Evolutionary conservation across 2,797 vertebrate species (phyloP).

Genomic region (Urosaurus nigricauda): DNA sequence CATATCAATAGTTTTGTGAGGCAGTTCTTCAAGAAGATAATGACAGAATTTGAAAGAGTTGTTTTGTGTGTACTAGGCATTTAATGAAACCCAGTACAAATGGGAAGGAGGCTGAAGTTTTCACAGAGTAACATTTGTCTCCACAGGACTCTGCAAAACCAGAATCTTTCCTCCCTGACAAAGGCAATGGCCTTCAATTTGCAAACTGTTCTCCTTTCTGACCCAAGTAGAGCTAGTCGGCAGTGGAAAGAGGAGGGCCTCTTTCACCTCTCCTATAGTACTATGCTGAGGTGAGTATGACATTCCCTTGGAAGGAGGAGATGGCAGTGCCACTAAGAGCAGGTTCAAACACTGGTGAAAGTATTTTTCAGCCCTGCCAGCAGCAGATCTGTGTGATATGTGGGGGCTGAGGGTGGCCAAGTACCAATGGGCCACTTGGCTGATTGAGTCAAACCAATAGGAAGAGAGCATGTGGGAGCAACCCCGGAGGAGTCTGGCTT

Average conservation of each 20-base stretch:
- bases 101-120: not conserved
- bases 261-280: slow-evolving; percentile 83
- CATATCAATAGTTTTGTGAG: not conserved
- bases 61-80: not conserved
- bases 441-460: too few species aligned
- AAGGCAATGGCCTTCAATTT: slow-evolving; percentile 80
- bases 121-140: not conserved
- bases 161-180: slow-evolving; percentile 77
- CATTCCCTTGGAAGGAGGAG: fast-evolving
- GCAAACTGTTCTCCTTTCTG: slow-evolving; percentile 74
- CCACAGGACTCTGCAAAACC: slow-evolving; percentile 83
- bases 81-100: not conserved
- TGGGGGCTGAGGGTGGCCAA: too few species aligned
- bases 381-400: too few species aligned
- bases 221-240: slow-evolving; percentile 66
- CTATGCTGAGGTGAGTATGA: slow-evolving; percentile 84
- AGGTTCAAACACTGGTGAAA: too few species aligned
- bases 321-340: too few species aligned
- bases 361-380: too few species aligned
- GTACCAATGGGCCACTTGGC: too few species aligned
- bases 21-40: not conserved
- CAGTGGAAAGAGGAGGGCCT: slow-evolving; percentile 85
- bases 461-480: too few species aligned
- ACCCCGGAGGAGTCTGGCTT: too few species aligned
- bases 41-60: not conserved